Percentiles rank a stretch among this genome's conserved stretches.
Conservation (phyloP, 1,140 invertebrate species). For the Elysia chlorotica region DNA sequence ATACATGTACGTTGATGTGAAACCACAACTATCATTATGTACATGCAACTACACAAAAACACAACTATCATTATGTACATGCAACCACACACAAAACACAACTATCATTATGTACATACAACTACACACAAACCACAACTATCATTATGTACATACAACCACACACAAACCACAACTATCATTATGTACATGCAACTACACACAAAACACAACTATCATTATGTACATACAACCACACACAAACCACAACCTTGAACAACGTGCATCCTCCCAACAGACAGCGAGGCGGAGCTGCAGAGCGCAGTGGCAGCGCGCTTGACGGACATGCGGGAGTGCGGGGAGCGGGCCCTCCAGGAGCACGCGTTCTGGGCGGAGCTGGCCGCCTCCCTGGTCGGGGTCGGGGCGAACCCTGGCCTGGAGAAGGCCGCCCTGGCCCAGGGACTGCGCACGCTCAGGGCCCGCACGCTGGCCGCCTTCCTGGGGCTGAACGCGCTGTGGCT, state of each 20-base stretch:
- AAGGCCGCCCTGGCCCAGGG: constrained; percentile 28
- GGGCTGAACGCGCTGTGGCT: constrained; percentile 37
- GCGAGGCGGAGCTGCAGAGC: constrained; percentile 20
- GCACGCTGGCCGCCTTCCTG: constrained; percentile 25
- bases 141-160: not conserved
- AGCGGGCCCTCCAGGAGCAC: constrained; percentile 24
- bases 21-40: not conserved
- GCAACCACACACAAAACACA: not conserved
- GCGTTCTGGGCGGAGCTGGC: constrained; percentile 32
- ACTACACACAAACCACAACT: not conserved
- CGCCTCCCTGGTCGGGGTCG: constrained; percentile 27
- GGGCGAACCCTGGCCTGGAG: constrained; percentile 32
- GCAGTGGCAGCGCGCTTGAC: constrained; percentile 12
- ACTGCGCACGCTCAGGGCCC: constrained; percentile 29
- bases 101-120: not conserved
- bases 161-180: not conserved
- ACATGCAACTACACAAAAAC: not conserved
- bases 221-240: not conserved
- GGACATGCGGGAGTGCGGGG: constrained; percentile 29
- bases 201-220: not conserved
- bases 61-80: not conserved
- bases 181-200: not conserved
- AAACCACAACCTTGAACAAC: no score
- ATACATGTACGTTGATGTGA: not conserved
- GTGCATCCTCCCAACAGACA: no score